Conservation (phyloP, 2,797 vertebrate species). For the Lophotriccus pileatus region DNA sequence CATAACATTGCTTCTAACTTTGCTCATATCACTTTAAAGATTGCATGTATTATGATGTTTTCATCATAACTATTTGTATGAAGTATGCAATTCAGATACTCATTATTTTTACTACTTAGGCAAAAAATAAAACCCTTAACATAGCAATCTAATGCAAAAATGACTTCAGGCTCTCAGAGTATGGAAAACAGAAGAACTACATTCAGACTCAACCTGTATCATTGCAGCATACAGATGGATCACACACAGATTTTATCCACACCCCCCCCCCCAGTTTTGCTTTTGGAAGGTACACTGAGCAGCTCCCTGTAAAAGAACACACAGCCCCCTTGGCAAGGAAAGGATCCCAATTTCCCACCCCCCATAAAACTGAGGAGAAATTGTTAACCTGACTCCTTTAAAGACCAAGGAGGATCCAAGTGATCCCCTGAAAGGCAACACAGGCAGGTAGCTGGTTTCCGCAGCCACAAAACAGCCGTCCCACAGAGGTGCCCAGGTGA, state of each 20-base stretch:
- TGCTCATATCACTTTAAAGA: neutral
- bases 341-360: neutral
- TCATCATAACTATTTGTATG: neutral
- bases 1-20: fast-evolving
- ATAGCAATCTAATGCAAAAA: neutral
- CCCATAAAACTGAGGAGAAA: neutral
- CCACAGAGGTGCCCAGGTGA: too few relatives aligned
- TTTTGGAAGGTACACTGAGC: neutral
- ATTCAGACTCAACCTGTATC: neutral
- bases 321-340: neutral
- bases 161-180: neutral
- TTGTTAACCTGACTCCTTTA: neutral
- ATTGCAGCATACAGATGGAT: neutral
- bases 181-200: neutral
- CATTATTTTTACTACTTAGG: neutral
- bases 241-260: neutral
- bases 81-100: neutral
- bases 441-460: neutral
- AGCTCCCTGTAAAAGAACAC: neutral
- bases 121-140: neutral
- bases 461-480: fast-evolving
- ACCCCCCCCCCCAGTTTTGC: neutral
- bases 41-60: neutral
- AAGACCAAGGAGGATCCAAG: neutral
- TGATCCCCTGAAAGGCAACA: neutral